Conservation (phyloP, 2,888 invertebrate genomes). For the Gryllus longicercus region DNA sequence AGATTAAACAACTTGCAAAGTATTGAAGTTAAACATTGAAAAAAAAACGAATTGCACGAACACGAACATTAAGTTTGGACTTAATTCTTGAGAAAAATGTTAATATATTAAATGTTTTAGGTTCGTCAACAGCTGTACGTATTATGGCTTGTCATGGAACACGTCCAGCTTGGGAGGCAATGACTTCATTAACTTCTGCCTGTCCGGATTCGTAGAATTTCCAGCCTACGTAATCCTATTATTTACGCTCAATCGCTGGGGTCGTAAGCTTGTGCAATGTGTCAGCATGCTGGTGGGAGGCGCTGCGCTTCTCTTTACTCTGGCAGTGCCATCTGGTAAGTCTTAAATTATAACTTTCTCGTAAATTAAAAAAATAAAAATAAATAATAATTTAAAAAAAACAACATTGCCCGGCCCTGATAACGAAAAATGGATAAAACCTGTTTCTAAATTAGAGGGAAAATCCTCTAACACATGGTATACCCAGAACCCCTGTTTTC, state of each 20-base stretch:
- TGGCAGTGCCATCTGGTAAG: slow-evolving; percentile 56
- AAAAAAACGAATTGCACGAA: too few species aligned
- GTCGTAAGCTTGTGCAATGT: slow-evolving; percentile 65
- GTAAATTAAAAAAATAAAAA: too few species aligned
- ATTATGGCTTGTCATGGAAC: slow-evolving; percentile 75
- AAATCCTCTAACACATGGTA: too few species aligned
- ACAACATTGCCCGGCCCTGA: too few species aligned
- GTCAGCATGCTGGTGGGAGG: slow-evolving; percentile 66
- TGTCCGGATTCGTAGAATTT: slow-evolving; percentile 70
- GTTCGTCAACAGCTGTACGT: slow-evolving; percentile 71
- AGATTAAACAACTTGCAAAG: too few species aligned
- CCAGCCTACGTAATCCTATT: slow-evolving; percentile 66
- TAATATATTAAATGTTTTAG: slow-evolving; percentile 42
- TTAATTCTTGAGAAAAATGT: too few species aligned
- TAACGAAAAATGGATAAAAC: too few species aligned
- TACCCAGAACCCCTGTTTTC: too few species aligned
- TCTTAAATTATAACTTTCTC: not conserved
- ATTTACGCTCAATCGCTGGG: slow-evolving; percentile 65
- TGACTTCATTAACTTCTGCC: slow-evolving; percentile 66
- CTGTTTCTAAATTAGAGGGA: too few species aligned
- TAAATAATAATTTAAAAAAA: too few species aligned
- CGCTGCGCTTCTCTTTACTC: slow-evolving; percentile 55
- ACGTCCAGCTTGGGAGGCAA: slow-evolving; percentile 68
- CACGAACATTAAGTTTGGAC: too few species aligned
- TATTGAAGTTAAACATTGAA: too few species aligned